These are phyloP conservation scores for Drosophila serrata DNA, from an alignment of 1,140 invertebrate genomes.

Conservation along the genomic window DNA sequence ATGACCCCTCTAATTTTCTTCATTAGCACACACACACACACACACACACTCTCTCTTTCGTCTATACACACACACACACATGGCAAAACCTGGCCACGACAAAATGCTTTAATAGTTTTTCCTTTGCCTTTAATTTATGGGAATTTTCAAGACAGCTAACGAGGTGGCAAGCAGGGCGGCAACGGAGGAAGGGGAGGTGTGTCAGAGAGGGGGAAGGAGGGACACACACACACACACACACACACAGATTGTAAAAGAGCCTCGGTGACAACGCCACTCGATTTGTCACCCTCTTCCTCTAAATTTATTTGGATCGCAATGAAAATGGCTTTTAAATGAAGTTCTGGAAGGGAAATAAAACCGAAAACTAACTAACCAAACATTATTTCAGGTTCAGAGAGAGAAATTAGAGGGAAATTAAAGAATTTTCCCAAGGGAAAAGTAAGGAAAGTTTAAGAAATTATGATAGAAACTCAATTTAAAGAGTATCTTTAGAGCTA, in stretches of 20 bases:
- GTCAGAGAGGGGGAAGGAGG: background rate
- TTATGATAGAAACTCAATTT: background rate
- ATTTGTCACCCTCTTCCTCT: constrained; percentile 15
- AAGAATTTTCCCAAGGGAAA: background rate
- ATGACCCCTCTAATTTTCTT: constrained; percentile 65
- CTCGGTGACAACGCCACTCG: constrained; percentile 23
- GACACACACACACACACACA: too few relatives aligned
- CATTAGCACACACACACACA: constrained; percentile 59
- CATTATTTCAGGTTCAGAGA: constrained; percentile 23
- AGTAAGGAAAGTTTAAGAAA: background rate
- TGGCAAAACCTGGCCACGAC: constrained; percentile 33
- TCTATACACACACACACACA: constrained; percentile 15
- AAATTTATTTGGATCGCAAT: constrained; percentile 52
- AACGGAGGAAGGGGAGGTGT: background rate
- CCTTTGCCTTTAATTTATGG: constrained; percentile 80
- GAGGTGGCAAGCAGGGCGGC: constrained; percentile 1
- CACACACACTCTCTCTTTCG: constrained; percentile 1
- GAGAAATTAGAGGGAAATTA: background rate
- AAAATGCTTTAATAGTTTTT: constrained; percentile 80
- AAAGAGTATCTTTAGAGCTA: background rate
- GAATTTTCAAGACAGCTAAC: constrained; percentile 64
- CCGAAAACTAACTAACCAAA: constrained; percentile 35
- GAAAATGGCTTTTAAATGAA: constrained; percentile 80
- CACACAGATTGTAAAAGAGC: constrained; percentile 48
- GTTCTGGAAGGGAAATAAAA: constrained; percentile 45